These are phyloP conservation scores for Clarias batrachus DNA, from an alignment of 2,113 vertebrate genomes.

Conservation along the genomic window DNA sequence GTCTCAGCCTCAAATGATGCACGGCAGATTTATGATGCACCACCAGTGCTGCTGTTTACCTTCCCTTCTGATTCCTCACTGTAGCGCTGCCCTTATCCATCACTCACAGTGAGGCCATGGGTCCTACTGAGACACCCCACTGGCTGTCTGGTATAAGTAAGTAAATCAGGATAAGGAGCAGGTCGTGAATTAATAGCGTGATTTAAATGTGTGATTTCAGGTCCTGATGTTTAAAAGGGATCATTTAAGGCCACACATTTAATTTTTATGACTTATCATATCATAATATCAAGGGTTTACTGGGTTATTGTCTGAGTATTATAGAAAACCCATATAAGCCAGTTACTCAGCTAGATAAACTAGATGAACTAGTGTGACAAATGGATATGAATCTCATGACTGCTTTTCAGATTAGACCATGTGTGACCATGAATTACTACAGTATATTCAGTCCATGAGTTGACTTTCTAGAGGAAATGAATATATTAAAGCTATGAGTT, in stretches of 20 bases:
- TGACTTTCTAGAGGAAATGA: background rate
- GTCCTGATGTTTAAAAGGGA: background rate
- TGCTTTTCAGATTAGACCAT: background rate
- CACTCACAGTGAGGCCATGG: conserved; percentile 15
- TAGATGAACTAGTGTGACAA: background rate
- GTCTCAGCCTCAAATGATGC: conserved; percentile 19
- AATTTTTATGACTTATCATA: background rate
- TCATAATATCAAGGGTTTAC: background rate
- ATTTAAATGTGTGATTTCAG: background rate
- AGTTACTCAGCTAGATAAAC: background rate
- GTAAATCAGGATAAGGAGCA: background rate
- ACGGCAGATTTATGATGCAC: conserved; percentile 44
- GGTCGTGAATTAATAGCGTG: background rate
- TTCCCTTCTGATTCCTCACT: conserved; percentile 32
- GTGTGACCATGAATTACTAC: background rate
- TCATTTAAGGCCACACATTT: background rate
- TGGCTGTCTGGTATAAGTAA: conserved; percentile 24
- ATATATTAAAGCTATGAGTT: background rate
- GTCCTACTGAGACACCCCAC: conserved; percentile 30
- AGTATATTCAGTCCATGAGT: background rate
- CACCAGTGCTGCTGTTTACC: conserved; percentile 43
- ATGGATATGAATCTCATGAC: background rate
- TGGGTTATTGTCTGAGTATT: background rate
- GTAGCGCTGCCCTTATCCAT: conserved; percentile 32
- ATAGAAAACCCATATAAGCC: background rate